Conservation (phyloP, 1,140 invertebrate genomes). For the Belonocnema kinseyi region DNA sequence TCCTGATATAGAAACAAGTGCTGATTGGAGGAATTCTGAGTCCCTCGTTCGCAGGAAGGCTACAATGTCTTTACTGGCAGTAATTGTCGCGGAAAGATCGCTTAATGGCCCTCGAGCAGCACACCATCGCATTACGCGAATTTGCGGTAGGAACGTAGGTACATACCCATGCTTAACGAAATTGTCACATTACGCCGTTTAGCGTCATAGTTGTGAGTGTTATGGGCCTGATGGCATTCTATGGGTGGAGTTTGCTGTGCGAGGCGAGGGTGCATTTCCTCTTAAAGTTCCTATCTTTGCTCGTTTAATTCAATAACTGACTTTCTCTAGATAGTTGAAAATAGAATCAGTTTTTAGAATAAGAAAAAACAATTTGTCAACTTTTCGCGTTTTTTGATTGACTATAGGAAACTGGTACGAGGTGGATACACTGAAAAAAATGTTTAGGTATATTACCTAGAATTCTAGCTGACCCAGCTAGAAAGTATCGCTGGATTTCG, state of each 20-base stretch:
- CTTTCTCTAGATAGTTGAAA: neutral
- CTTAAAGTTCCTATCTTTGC: constrained; percentile 33
- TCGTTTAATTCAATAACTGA: constrained; percentile 18
- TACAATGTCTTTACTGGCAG: constrained; percentile 38
- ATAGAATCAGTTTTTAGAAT: neutral
- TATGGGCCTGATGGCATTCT: constrained; percentile 22
- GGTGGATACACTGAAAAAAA: no score
- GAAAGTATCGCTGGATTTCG: no score
- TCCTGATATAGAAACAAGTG: constrained; percentile 37
- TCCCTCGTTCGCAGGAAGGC: constrained; percentile 14
- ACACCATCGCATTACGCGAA: constrained; percentile 49
- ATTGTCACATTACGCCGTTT: constrained; percentile 57
- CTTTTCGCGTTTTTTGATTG: no score
- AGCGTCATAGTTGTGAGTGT: constrained; percentile 37
- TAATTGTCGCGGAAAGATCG: constrained; percentile 57
- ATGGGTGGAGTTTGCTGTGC: constrained; percentile 5
- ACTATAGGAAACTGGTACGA: no score
- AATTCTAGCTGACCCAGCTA: no score
- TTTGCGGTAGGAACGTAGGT: constrained; percentile 43
- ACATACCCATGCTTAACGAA: constrained; percentile 47
- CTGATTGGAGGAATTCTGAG: constrained; percentile 18
- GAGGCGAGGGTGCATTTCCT: constrained; percentile 18
- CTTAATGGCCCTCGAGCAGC: constrained; percentile 49
- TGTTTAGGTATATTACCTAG: no score
- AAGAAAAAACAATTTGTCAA: constrained; percentile 1